These are phyloP conservation scores for Marmota monax DNA, from an alignment of 2,113 vertebrate species.

Conservation along the genomic window DNA sequence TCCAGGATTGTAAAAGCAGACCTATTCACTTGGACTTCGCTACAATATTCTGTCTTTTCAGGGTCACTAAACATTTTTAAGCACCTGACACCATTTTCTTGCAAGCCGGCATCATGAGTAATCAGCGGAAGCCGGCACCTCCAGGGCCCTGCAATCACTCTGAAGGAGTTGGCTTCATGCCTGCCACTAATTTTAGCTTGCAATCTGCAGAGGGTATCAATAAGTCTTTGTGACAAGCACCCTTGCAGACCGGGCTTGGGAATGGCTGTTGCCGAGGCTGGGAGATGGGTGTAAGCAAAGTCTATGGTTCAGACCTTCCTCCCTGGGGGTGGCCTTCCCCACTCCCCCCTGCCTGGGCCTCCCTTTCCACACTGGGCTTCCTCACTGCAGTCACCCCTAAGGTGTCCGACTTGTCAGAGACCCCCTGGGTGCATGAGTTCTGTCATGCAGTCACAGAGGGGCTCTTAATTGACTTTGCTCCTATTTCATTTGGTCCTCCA, in stretches of 20 bases:
- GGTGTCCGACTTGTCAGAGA: not conserved
- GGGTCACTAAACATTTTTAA: constrained; percentile 61
- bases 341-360: not conserved
- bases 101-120: constrained; percentile 33
- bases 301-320: not conserved
- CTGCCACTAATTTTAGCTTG: constrained; percentile 67
- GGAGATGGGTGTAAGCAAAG: not conserved
- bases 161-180: constrained; percentile 32
- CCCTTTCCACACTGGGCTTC: not conserved
- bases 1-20: constrained; percentile 27
- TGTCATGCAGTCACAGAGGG: not conserved
- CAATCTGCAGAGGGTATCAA: constrained; percentile 8
- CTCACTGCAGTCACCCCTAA: not conserved
- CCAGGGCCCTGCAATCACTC: constrained; percentile 49
- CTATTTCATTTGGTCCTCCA: not conserved
- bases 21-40: constrained; percentile 25
- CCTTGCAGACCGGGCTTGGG: not conserved
- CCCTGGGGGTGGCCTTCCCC: not conserved
- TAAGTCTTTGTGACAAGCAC: constrained; percentile 2
- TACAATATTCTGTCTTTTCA: constrained; percentile 61
- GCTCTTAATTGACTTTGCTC: not conserved
- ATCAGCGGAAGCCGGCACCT: constrained; percentile 21
- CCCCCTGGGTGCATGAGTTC: not conserved
- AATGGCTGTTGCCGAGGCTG: not conserved
- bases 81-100: constrained; percentile 46